Evolutionary conservation across 2,113 vertebrate genomes (phyloP), one percentile per base, ranked within the genome.

Genomic region (Boleophthalmus pectinirostris): DNA sequence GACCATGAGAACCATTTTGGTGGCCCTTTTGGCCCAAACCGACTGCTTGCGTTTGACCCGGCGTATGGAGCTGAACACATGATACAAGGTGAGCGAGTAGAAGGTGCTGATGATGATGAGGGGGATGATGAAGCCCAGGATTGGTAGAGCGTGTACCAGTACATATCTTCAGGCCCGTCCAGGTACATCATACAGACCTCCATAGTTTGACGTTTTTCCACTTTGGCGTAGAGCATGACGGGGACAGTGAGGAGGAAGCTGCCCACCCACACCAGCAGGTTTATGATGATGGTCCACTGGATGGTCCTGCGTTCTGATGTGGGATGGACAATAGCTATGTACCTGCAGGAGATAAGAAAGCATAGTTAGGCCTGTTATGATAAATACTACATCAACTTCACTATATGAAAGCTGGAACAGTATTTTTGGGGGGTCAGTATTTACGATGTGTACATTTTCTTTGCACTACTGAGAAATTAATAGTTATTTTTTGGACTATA

Each of bases 121-220:
- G 1, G 94, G 94, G 54, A 94, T 83, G 74, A 94, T 92, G 85
- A 93, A 95, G 76, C 93, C 94, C 73, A 95, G 82, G 56, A 94
- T 83, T 95, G 94, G 87, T 94, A 94, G 66, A 95, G 90, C 0
- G 94, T 94, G 87, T 94, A 95, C 94, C 94, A 94, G 89, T 94
- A 94, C 93, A 94, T 93, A 72, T 94, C 94, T 74, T 86, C 85
- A 0, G 91, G 92, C n/a, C 94, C 93, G 0, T 91, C 88, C 68
- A 95, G 87, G 82, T 89, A 49, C 85, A 95, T 88, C 84, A 93
- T 93, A 85, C 94, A 94, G 15, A 94, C 70, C 78, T 92, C 74
- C 69, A 92, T n/a, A 4, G 85, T 83, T 29, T 84, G 84, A 61
- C 82, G 82, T 56, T 78, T 83, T 38, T 90, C 82, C 0, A 93